phyloP scores from a whole-genome alignment of 2,888 invertebrate species.

The Eupithecia inturbata region DNA sequence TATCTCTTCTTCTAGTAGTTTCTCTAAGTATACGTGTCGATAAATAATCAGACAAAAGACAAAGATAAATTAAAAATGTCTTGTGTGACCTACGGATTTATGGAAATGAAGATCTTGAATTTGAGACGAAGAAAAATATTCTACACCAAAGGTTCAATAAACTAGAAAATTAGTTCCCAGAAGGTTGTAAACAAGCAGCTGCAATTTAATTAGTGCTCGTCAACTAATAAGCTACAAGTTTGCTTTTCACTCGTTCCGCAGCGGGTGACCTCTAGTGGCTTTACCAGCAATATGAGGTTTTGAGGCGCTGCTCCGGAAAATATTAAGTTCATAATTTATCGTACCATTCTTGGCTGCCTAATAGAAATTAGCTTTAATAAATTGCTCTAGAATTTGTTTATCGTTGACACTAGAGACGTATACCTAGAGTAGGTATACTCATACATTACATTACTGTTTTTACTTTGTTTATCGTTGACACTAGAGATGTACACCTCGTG shows the following conservation, averaged over 20 bases:
- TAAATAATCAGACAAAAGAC: background rate
- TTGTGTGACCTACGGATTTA: background rate
- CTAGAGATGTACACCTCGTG: too few species aligned
- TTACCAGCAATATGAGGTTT: background rate
- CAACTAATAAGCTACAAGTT: slow-evolving; percentile 12
- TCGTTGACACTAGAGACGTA: background rate
- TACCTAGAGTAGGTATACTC: background rate
- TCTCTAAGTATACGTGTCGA: background rate
- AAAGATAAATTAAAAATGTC: background rate
- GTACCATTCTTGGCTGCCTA: background rate
- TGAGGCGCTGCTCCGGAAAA: slow-evolving; percentile 1
- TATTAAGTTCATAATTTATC: slow-evolving; percentile 9
- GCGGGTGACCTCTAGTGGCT: background rate
- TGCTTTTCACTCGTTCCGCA: background rate
- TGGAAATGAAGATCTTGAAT: background rate
- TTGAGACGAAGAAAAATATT: background rate
- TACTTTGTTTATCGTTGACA: too few species aligned
- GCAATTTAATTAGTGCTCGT: slow-evolving; percentile 4
- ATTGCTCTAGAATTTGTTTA: background rate
- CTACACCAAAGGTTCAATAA: background rate
- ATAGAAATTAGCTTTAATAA: slow-evolving; percentile 5
- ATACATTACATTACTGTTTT: background rate
- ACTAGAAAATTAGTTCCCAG: background rate
- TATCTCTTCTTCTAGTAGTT: too few species aligned
- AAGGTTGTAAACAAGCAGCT: background rate